phyloP scores from a whole-genome alignment of 2,888 invertebrate genomes.

The Camponotus fellah region DNA sequence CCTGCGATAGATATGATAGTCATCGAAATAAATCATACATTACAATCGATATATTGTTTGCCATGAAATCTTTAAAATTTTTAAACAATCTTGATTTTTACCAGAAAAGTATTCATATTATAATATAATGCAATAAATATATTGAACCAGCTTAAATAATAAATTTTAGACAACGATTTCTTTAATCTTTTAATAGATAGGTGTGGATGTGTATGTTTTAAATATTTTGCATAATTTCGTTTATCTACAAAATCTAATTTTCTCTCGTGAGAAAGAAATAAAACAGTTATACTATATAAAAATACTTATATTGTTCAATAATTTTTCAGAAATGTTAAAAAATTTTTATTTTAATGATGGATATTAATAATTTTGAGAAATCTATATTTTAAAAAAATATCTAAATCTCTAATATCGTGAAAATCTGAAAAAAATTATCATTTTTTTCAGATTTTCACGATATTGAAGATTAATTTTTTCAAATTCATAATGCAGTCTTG shows the following conservation, averaged over 20 bases:
- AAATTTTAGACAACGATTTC: background rate
- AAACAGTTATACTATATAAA: background rate
- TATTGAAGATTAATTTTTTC: no score
- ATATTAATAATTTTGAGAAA: constrained; percentile 2
- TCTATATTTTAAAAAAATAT: background rate
- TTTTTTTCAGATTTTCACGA: no score
- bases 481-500: no score
- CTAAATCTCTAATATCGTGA: no score
- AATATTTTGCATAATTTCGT: background rate
- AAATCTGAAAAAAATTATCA: no score
- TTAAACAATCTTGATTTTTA: background rate
- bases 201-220: no score
- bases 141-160: background rate
- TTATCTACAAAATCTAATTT: background rate
- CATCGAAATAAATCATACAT: constrained; percentile 48
- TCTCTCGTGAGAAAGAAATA: background rate
- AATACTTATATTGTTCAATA: background rate
- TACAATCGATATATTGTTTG: constrained; percentile 51
- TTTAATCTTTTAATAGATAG: background rate
- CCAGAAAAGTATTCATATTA: constrained; percentile 12
- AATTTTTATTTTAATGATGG: background rate
- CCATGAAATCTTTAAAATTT: constrained; percentile 59
- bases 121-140: background rate
- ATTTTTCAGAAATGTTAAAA: background rate
- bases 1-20: background rate